Evolutionary conservation across 2,797 vertebrate genomes (phyloP).

Genomic region (Siniperca obscura): DNA sequence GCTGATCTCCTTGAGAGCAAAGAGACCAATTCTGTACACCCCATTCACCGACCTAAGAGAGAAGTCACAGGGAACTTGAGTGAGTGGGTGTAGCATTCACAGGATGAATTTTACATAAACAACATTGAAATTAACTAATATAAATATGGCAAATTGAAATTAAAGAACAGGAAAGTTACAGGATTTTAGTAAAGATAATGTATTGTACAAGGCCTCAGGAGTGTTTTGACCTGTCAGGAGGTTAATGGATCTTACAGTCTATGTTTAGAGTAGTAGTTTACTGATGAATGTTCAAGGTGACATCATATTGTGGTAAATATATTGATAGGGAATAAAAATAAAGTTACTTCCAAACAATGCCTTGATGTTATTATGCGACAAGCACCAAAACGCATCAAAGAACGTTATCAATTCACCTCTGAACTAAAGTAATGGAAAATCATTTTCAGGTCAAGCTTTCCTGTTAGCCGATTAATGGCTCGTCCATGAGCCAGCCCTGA

Average conservation of each 20-base stretch:
- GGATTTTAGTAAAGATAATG: not conserved
- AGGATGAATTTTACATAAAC: not conserved
- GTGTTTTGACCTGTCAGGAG: conserved; percentile 2
- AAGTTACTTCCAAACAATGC: not conserved
- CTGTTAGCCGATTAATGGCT: too few species aligned
- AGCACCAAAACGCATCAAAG: not conserved
- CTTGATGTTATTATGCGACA: not conserved
- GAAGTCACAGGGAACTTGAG: not conserved
- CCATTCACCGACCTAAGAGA: conserved; percentile 94
- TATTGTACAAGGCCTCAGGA: not conserved
- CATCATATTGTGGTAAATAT: not conserved
- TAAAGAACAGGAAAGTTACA: not conserved
- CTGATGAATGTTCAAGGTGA: not conserved
- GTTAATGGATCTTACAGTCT: not conserved
- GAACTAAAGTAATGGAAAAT: not conserved
- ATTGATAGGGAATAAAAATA: not conserved
- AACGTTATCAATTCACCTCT: too few species aligned
- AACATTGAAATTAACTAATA: not conserved
- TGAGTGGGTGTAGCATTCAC: conserved; percentile 2
- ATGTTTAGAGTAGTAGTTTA: not conserved
- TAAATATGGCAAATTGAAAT: not conserved
- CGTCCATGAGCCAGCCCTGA: too few species aligned
- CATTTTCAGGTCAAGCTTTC: not conserved
- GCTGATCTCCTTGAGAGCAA: conserved; percentile 93
- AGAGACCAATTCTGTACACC: conserved; percentile 95